These are phyloP conservation scores for Ganaspis sp. DNA, from an alignment of 1,140 invertebrate species.

Conservation along the genomic window DNA sequence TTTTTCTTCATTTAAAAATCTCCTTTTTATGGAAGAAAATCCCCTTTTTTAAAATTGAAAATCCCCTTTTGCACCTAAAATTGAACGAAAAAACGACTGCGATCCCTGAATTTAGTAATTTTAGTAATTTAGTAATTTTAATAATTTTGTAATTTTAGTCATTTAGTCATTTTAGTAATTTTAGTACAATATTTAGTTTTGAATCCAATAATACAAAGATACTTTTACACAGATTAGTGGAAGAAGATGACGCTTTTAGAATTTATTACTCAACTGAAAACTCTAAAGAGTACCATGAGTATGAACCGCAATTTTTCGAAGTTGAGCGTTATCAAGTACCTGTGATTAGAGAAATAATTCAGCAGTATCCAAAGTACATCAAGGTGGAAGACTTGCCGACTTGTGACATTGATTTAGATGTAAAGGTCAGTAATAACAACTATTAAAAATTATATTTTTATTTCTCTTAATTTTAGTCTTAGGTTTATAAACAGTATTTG, in stretches of 20 bases:
- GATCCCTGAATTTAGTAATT: too few relatives aligned
- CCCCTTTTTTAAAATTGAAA: too few relatives aligned
- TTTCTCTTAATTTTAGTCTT: conserved; percentile 37
- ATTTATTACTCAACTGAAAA: conserved; percentile 91
- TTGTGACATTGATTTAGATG: conserved; percentile 80
- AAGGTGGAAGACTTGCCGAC: conserved; percentile 84
- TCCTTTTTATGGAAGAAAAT: too few relatives aligned
- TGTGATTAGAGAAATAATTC: conserved; percentile 84
- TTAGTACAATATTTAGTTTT: conserved; percentile 14
- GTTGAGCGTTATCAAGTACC: conserved; percentile 81
- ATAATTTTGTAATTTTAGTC: too few relatives aligned
- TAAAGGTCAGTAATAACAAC: conserved; percentile 57
- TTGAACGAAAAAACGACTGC: too few relatives aligned
- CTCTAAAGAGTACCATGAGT: conserved; percentile 88
- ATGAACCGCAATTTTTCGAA: conserved; percentile 87
- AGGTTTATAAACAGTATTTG: conserved; percentile 36
- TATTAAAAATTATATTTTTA: conserved; percentile 16
- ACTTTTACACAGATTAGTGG: conserved; percentile 41
- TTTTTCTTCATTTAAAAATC: too few relatives aligned
- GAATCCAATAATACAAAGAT: conserved; percentile 28
- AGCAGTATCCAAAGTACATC: conserved; percentile 86
- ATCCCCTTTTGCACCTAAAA: too few relatives aligned
- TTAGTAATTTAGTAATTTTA: too few relatives aligned
- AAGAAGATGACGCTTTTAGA: conserved; percentile 77
- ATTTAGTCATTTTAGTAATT: too few relatives aligned